Evolutionary conservation across 1,140 invertebrate species (phyloP).

Genomic region (Dufourea novaeangliae): DNA sequence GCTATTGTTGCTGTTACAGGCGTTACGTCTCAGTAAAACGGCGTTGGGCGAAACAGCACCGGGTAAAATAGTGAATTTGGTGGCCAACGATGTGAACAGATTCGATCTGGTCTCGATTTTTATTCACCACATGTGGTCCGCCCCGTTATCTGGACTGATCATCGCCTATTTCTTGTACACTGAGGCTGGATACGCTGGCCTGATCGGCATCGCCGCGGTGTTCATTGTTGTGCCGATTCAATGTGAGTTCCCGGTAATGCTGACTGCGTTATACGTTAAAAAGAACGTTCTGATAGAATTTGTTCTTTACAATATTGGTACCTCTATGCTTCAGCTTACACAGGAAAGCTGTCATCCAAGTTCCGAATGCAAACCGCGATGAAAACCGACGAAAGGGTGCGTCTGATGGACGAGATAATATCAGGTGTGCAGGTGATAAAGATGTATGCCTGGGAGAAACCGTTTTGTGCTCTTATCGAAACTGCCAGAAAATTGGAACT

Average conservation of each 20-base stretch:
- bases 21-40: conserved; percentile 84
- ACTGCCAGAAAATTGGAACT: conserved; percentile 84
- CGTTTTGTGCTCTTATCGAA: conserved; percentile 85
- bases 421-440: conserved; percentile 89
- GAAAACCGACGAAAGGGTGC: conserved; percentile 88
- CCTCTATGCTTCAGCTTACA: conserved; percentile 82
- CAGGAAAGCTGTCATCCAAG: conserved; percentile 85
- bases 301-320: neutral
- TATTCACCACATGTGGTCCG: conserved; percentile 85
- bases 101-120: conserved; percentile 85
- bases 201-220: conserved; percentile 87
- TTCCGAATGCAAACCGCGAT: conserved; percentile 85
- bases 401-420: conserved; percentile 91
- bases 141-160: conserved; percentile 85
- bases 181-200: conserved; percentile 85
- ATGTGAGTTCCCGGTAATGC: conserved; percentile 76
- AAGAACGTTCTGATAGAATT: too few relatives aligned
- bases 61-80: conserved; percentile 92
- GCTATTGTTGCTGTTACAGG: conserved; percentile 67
- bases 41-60: conserved; percentile 89
- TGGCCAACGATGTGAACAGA: conserved; percentile 90
- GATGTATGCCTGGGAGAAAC: conserved; percentile 91
- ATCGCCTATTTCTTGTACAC: conserved; percentile 85
- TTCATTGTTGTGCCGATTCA: conserved; percentile 89
- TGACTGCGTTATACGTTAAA: neutral